Base-by-base conservation (phyloP, 2,797 vertebrate genomes). In the Hyperoplus lanceolatus region DNA sequence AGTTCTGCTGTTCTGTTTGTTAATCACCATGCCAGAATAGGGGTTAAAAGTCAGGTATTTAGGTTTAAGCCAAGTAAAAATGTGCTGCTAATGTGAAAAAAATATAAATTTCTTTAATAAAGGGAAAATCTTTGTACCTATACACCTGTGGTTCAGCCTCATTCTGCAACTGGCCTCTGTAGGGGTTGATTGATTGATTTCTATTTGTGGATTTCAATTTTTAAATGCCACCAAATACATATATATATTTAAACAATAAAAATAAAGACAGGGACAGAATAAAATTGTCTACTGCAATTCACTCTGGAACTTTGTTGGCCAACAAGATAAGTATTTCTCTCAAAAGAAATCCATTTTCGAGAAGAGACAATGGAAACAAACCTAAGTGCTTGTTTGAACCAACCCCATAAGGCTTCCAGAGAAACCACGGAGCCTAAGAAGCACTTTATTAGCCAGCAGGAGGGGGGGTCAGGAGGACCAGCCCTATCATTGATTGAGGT, bases 381-480 rank as follows among this genome's bases (percentile, higher is more conserved):
- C 86, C 97, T 95, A 95, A 99, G 96, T 96, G 97, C 93, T 94
- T 93, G 92, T 92, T 94, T 93, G 93, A 93, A 97, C 96, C 96
- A 97, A 97, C 97, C 97, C 96, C 96, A 98, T 82, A 97, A 97
- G 96, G 96, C 97, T 97, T 90, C 95, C 90, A 95, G 96, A 95
- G 96, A 97, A 96, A 97, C 96, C 94, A 91, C 96, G 94, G 92
- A 96, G 96, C 96, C 97, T 96, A 97, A 97, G 97, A 98, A 98
- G 97, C 97, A 97, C 97, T 99, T 99, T 97, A 98, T 99, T 99
- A 98, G 97, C 97, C 96, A 97, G 93, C 96, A 97, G 93, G 94
- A 89, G 50, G 91, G 90, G 90, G 94, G 94, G 95, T 96, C 95
- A 95, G 93, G 83, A 94, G 96, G 96, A 97, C 96, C 96, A 95